These are phyloP conservation scores for Drosophila ironensis DNA, from an alignment of 1,140 invertebrate genomes.

Conservation along the genomic window DNA sequence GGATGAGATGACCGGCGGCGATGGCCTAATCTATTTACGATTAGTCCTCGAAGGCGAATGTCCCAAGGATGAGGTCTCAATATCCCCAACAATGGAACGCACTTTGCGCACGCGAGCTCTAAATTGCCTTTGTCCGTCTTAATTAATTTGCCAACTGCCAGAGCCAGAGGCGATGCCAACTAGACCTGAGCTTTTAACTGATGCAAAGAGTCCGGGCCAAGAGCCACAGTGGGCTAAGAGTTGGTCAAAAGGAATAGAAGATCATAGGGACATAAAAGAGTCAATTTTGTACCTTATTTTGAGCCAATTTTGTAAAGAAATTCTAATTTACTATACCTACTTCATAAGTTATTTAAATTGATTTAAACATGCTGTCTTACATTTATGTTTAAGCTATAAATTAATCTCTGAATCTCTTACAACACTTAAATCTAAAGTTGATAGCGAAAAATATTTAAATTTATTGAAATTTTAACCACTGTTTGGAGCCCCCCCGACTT, in stretches of 20 bases:
- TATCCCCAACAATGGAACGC: slow-evolving; percentile 28
- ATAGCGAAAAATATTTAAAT: neutral
- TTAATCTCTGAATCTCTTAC: too few species aligned
- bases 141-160: slow-evolving; percentile 67
- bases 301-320: too few species aligned
- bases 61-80: neutral
- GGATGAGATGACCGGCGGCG: neutral
- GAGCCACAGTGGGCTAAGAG: slow-evolving; percentile 21
- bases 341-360: too few species aligned
- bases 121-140: slow-evolving; percentile 76
- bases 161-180: neutral
- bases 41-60: slow-evolving; percentile 13
- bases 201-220: slow-evolving; percentile 14
- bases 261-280: too few species aligned
- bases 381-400: too few species aligned
- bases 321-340: too few species aligned
- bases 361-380: too few species aligned
- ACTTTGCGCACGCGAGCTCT: slow-evolving; percentile 38
- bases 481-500: too few species aligned
- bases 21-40: slow-evolving; percentile 36
- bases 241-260: neutral
- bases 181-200: slow-evolving; percentile 9
- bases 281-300: too few species aligned
- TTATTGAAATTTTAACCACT: neutral
- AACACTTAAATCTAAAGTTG: neutral